Base-by-base conservation (phyloP, 2,888 invertebrate genomes). In the Trilocha varians region DNA sequence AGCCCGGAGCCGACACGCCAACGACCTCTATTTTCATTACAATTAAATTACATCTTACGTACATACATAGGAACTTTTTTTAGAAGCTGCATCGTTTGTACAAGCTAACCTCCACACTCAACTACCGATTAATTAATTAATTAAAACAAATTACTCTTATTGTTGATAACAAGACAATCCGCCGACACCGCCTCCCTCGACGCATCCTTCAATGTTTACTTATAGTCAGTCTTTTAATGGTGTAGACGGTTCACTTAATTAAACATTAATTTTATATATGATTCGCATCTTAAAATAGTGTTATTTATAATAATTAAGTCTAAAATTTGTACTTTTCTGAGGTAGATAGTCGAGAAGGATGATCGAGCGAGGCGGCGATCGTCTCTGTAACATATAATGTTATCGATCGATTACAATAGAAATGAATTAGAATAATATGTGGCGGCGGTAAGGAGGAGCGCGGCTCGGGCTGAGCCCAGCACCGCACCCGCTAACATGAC, bases 61-160 rank as follows among this genome's bases (percentile, higher is more conserved):
- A 84, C 83, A 83, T 84, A 84, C 83, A 85, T 85, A 85, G 85
- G 85, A 85, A 85, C 85, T 85, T 84, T 85, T 69, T 79, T 85
- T 80, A 84, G 84, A 85, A 85, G 85, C 85, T 85, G 85, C 85
- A 84, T 79, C 79, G 82, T 84, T 84, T 85, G 74, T 84, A 85
- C 83, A 85, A 85, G 84, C 84, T 84, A 84, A 78, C 77, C 78
- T 77, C 78, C 84, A 82, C 82, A 82, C 79, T 82, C 80, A 78
- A 74, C 83, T 83, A 84, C 78, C 73, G 66, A 78, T 74, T 78
- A 77, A 78, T 78, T 69, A 73, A 73, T 65, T 64, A 69, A 65
- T 66, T 64, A 79, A 25, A 80, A 78, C 74, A 73, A 82, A 78
- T 15, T 61, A 48, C 65, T 72, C 56, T 60, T 62, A 64, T 58